Conservation (phyloP, 2,888 invertebrate species). For the Morpho deidamia region DNA sequence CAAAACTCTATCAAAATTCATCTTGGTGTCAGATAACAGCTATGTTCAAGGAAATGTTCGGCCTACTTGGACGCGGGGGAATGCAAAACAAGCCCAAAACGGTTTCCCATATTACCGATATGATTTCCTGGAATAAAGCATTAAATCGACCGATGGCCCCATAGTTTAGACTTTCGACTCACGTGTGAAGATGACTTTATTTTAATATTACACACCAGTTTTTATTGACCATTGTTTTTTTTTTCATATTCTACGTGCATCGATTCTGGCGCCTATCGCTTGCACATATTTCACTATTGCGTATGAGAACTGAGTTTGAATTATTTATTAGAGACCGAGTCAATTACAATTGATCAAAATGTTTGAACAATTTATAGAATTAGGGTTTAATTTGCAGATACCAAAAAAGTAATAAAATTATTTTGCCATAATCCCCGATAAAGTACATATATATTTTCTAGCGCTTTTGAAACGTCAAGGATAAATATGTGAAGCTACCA, state of each 20-base stretch:
- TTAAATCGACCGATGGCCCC: slow-evolving; percentile 30
- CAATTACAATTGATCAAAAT: no score
- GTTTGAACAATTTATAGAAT: no score
- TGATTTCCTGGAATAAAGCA: slow-evolving; percentile 49
- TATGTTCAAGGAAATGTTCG: slow-evolving; percentile 18
- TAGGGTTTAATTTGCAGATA: no score
- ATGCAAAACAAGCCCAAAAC: slow-evolving; percentile 25
- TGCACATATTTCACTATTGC: slow-evolving; percentile 38
- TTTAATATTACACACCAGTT: slow-evolving; percentile 63
- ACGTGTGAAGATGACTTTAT: slow-evolving; percentile 67
- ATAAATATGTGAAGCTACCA: no score
- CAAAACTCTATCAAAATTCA: no score
- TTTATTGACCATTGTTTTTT: slow-evolving; percentile 62
- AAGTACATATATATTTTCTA: no score
- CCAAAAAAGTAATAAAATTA: no score
- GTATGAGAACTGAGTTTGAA: background rate
- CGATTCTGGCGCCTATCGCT: slow-evolving; percentile 32
- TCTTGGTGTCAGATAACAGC: background rate
- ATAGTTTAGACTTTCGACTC: slow-evolving; percentile 43
- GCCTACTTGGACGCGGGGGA: slow-evolving; percentile 22
- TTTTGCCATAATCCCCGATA: no score
- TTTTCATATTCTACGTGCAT: slow-evolving; percentile 46
- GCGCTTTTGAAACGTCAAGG: no score
- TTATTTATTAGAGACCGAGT: background rate
- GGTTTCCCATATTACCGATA: slow-evolving; percentile 36